Evolutionary conservation across 2,113 vertebrate genomes (phyloP).

Genomic region (Heterotis niloticus): DNA sequence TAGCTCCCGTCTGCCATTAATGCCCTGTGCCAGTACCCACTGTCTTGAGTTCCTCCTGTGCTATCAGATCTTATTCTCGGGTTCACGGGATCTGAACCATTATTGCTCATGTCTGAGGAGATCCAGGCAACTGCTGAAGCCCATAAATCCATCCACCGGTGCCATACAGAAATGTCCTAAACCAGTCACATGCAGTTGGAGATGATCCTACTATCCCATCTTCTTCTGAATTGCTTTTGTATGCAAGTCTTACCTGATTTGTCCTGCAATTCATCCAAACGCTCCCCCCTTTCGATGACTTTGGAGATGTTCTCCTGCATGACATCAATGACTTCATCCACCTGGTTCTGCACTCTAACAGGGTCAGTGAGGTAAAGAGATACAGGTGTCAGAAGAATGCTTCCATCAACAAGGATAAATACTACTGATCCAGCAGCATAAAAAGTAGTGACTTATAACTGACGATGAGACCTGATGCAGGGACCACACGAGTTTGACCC

Average conservation of each 20-base stretch:
- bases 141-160: neutral
- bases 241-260: constrained; percentile 78
- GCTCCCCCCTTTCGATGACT: constrained; percentile 94
- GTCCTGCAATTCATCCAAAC: constrained; percentile 94
- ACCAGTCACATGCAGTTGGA: too few relatives aligned
- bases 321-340: constrained; percentile 96
- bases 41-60: neutral
- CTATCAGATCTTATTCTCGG: neutral
- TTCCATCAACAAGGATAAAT: too few relatives aligned
- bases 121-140: neutral
- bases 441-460: too few relatives aligned
- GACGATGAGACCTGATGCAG: too few relatives aligned
- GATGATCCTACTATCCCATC: neutral
- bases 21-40: too few relatives aligned
- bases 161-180: neutral
- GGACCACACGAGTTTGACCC: too few relatives aligned
- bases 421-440: too few relatives aligned
- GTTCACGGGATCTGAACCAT: neutral
- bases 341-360: constrained; percentile 91
- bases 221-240: neutral
- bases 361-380: constrained; percentile 25
- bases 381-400: neutral
- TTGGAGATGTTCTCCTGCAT: constrained; percentile 99
- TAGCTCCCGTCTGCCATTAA: too few relatives aligned
- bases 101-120: neutral